Evolutionary conservation across 2,113 vertebrate species (phyloP).

Genomic region (Genyomyrus donnyi): DNA sequence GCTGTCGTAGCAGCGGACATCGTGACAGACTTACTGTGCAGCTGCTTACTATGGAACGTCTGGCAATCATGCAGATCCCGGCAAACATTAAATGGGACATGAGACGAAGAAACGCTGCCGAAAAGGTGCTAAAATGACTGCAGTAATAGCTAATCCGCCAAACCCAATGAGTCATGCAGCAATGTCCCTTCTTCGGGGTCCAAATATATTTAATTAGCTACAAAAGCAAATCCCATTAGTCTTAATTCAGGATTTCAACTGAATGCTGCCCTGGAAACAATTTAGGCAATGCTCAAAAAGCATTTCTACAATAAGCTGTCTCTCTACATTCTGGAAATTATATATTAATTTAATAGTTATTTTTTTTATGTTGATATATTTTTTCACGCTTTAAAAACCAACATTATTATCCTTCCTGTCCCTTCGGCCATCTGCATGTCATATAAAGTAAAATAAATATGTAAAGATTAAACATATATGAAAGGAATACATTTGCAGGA

Average conservation of each 20-base stretch:
- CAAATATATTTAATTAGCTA: neutral
- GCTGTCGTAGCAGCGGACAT: neutral
- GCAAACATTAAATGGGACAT: neutral
- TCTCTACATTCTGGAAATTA: neutral
- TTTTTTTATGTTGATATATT: neutral
- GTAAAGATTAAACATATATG: neutral
- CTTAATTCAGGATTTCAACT: neutral
- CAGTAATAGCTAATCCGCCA: neutral
- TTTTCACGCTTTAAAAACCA: neutral
- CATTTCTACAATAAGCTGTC: neutral
- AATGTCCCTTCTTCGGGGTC: neutral
- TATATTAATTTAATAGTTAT: neutral
- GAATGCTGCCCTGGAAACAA: neutral
- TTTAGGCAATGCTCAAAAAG: neutral
- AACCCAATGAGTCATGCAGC: neutral
- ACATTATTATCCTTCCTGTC: neutral
- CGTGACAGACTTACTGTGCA: neutral
- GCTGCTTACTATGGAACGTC: neutral
- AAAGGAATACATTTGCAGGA: neutral
- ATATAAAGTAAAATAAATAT: neutral
- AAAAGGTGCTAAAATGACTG: neutral
- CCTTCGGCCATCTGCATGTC: neutral
- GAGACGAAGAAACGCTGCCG: neutral
- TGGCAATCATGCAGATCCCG: neutral
- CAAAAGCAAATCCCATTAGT: constrained; percentile 12